phyloP scores from a whole-genome alignment of 2,113 vertebrate species.

The Tetrax tetrax region DNA sequence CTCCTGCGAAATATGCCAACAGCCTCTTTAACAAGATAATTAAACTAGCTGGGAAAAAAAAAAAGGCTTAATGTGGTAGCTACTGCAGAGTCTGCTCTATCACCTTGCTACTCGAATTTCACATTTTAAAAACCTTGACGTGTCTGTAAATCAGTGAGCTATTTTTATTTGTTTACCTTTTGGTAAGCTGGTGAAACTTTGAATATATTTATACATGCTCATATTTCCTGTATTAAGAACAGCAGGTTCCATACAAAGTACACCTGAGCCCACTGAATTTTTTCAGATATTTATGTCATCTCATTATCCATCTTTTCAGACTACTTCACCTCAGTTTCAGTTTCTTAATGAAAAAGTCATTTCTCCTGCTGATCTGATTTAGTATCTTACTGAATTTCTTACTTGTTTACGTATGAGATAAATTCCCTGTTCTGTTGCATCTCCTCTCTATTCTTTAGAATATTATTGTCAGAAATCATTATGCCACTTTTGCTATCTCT shows the following conservation, averaged over 20 bases:
- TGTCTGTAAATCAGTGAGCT: slow-evolving; percentile 34
- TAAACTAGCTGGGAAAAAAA: not conserved
- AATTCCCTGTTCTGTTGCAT: not conserved
- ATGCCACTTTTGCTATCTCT: not conserved
- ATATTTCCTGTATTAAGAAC: slow-evolving; percentile 12
- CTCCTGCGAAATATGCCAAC: not conserved
- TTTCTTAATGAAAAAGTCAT: slow-evolving; percentile 18
- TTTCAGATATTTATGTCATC: slow-evolving; percentile 22
- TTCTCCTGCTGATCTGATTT: slow-evolving; percentile 30
- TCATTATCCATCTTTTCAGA: slow-evolving; percentile 41
- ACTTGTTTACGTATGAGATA: not conserved
- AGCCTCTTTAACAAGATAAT: not conserved
- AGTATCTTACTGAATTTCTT: not conserved
- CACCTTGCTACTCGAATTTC: not conserved
- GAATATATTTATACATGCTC: slow-evolving; percentile 24
- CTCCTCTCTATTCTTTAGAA: not conserved
- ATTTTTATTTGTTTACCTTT: slow-evolving; percentile 54
- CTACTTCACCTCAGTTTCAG: slow-evolving; percentile 32
- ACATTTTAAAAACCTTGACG: not conserved
- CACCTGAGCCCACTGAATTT: slow-evolving; percentile 59
- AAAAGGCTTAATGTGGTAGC: not conserved
- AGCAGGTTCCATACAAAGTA: slow-evolving; percentile 1
- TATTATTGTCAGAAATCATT: not conserved
- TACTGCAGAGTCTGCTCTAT: not conserved
- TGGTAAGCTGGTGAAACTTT: not conserved